Evolutionary conservation across 2,113 vertebrate species (phyloP).

Genomic region (Phylloscopus trochilus): DNA sequence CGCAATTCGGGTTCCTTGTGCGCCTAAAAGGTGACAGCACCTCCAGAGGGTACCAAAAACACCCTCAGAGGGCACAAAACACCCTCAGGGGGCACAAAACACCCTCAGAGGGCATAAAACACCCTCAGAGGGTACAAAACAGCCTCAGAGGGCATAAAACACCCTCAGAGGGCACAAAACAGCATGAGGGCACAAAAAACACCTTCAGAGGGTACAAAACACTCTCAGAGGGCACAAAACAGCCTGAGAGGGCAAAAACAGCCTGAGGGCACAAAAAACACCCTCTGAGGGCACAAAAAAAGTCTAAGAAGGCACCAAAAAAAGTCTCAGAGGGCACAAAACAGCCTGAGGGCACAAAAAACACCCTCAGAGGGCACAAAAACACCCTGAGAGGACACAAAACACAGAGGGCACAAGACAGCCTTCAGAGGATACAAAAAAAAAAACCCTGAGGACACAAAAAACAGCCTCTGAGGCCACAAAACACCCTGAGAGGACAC

Average conservation of each 20-base stretch:
- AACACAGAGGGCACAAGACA: not conserved
- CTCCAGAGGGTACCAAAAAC: not conserved
- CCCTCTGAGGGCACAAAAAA: too few relatives aligned
- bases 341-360: not conserved
- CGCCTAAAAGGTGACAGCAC: accelerated
- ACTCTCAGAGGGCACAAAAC: not conserved
- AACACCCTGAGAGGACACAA: not conserved
- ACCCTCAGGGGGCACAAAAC: not conserved
- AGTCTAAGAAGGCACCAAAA: too few relatives aligned
- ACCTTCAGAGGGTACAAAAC: not conserved
- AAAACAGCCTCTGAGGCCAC: too few relatives aligned
- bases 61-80: not conserved
- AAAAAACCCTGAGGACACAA: too few relatives aligned
- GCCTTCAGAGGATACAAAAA: too few relatives aligned
- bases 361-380: too few relatives aligned
- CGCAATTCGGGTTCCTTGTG: not conserved
- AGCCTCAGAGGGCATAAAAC: not conserved
- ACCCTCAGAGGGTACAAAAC: not conserved
- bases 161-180: too few relatives aligned
- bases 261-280: too few relatives aligned
- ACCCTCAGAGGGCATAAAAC: not conserved
- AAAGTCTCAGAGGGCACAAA: too few relatives aligned
- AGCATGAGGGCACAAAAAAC: too few relatives aligned
- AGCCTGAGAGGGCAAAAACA: not conserved
- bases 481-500: not conserved